A percentile compares a stretch with the other conserved stretches of the same genome.
Conservation (phyloP, 2,113 vertebrate species). For the Phyllostomus discolor region DNA sequence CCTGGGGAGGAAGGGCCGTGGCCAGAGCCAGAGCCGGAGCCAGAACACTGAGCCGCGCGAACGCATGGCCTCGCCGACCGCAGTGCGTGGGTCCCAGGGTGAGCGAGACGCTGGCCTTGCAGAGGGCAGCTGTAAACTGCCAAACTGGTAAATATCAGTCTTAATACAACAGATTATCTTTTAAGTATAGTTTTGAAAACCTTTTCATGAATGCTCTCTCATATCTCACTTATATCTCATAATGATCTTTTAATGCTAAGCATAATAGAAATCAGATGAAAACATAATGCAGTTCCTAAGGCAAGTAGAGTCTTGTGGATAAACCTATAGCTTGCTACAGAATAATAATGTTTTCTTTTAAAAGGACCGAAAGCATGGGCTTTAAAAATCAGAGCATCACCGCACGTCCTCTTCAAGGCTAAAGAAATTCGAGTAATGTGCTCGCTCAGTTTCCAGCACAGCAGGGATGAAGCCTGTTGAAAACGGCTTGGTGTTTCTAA, state of each 20-base stretch:
- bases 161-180: background rate
- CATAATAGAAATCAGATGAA: background rate
- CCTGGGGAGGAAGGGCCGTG: accelerated
- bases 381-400: slow-evolving; percentile 42
- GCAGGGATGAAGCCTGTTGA: slow-evolving; percentile 56
- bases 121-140: background rate
- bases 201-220: slow-evolving; percentile 4
- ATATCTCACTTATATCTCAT: background rate
- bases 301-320: background rate
- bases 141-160: background rate
- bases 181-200: background rate
- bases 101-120: background rate
- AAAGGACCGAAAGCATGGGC: background rate
- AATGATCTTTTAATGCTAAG: slow-evolving; percentile 19
- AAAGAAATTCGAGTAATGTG: slow-evolving; percentile 50
- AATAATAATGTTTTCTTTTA: slow-evolving; percentile 33
- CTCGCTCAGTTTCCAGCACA: slow-evolving; percentile 39
- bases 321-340: background rate
- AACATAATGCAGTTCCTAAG: background rate
- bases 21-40: background rate
- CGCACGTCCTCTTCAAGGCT: slow-evolving; percentile 46
- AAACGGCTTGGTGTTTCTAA: slow-evolving; percentile 59
- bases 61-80: accelerated
- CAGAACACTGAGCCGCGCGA: accelerated
- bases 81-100: accelerated